These are phyloP conservation scores for Rattus rattus DNA, from an alignment of 2,113 vertebrate genomes.

Conservation along the genomic window DNA sequence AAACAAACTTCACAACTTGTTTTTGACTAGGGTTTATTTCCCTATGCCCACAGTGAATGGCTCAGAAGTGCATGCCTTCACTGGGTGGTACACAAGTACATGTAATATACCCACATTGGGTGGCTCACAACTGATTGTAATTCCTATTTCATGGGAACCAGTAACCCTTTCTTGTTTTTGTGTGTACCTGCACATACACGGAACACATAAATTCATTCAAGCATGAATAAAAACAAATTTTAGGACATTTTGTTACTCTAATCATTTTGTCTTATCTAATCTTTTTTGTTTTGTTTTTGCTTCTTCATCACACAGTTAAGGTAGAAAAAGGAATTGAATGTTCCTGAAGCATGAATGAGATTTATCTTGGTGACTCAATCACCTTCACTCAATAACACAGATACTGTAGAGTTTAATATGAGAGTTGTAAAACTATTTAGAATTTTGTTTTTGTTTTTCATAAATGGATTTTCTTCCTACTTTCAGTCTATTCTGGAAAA, in stretches of 20 bases:
- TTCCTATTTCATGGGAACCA: background rate
- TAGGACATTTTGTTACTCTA: background rate
- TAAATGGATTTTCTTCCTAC: background rate
- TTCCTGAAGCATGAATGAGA: constrained; percentile 6
- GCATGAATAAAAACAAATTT: background rate
- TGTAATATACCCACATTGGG: background rate
- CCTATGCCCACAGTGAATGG: background rate
- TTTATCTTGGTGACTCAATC: constrained; percentile 56
- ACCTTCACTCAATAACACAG: constrained; percentile 4
- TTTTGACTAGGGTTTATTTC: background rate
- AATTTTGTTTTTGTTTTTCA: background rate
- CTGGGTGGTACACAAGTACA: background rate
- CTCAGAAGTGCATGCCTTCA: background rate
- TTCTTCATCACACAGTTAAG: constrained; percentile 2
- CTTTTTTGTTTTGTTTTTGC: background rate
- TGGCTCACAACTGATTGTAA: background rate
- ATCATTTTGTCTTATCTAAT: background rate
- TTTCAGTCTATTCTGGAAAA: background rate
- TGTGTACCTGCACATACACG: background rate
- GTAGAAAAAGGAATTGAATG: background rate
- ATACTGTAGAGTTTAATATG: constrained; percentile 43
- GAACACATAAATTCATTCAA: background rate
- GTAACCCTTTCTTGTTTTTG: background rate
- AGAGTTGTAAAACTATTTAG: constrained; percentile 13
- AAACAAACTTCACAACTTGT: background rate